Evolutionary conservation across 2,888 invertebrate species (phyloP).

Genomic region (Pseudoips prasinana): DNA sequence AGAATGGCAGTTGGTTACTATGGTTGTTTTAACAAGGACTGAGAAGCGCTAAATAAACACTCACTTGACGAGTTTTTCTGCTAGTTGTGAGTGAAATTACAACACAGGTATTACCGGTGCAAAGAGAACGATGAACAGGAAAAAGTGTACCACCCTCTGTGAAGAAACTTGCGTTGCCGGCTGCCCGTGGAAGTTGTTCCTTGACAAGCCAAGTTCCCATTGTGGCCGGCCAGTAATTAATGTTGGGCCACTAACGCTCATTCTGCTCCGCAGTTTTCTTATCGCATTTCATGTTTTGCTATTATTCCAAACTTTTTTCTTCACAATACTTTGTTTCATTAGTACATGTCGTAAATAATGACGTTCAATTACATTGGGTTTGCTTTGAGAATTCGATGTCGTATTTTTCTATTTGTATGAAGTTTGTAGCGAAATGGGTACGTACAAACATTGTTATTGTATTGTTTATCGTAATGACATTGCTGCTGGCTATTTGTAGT

Average conservation of each 20-base stretch:
- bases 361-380: conserved; percentile 38
- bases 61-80: conserved; percentile 45
- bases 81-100: conserved; percentile 46
- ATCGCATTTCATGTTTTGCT: conserved; percentile 45
- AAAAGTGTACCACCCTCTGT: conserved; percentile 35
- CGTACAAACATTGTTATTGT: conserved; percentile 18
- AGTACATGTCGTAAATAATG: conserved; percentile 43
- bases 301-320: conserved; percentile 46
- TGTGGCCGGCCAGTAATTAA: conserved; percentile 61
- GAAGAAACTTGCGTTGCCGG: conserved; percentile 32
- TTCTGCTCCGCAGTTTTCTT: conserved; percentile 50
- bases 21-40: conserved; percentile 47
- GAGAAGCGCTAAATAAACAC: conserved; percentile 52
- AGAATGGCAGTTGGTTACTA: conserved; percentile 43
- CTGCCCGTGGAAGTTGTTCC: conserved; percentile 51
- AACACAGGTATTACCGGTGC: conserved; percentile 46
- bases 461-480: conserved; percentile 19
- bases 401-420: conserved; percentile 27
- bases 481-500: conserved; percentile 19
- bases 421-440: conserved; percentile 7
- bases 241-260: conserved; percentile 52
- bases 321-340: conserved; percentile 29
- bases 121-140: conserved; percentile 30
- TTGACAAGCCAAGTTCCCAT: conserved; percentile 57
- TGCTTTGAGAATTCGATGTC: conserved; percentile 34